Evolutionary conservation across 2,113 vertebrate species (phyloP).

Genomic region (Zosterops borbonicus): DNA sequence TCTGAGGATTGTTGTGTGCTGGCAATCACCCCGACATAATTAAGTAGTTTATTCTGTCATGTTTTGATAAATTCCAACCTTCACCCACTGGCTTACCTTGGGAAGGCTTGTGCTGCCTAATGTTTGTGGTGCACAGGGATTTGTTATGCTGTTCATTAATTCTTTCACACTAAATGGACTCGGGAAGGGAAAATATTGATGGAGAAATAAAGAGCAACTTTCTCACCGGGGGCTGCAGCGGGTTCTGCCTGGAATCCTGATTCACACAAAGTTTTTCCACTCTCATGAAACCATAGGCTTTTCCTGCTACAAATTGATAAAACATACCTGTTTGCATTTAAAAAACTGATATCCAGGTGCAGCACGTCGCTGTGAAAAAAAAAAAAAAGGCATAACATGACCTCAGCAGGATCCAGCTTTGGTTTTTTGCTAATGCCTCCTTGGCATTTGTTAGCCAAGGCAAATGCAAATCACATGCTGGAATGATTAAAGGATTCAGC

Average conservation of each 20-base stretch:
- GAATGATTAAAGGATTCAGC: conserved; percentile 7
- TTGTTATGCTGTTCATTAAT: conserved; percentile 54
- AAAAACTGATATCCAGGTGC: conserved; percentile 14
- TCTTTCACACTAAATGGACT: conserved; percentile 21
- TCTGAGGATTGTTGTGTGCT: neutral
- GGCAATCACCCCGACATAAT: conserved; percentile 43
- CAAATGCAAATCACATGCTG: conserved; percentile 54
- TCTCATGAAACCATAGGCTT: neutral
- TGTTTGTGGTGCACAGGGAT: conserved; percentile 20
- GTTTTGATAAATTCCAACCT: conserved; percentile 63
- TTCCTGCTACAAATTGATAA: conserved; percentile 26
- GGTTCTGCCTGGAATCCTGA: neutral
- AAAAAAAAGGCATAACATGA: neutral
- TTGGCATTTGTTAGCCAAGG: conserved; percentile 44
- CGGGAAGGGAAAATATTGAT: conserved; percentile 36
- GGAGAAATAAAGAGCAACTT: conserved; percentile 24
- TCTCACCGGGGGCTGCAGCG: neutral
- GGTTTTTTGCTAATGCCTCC: neutral
- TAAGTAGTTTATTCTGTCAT: conserved; percentile 41
- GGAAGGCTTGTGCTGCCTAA: neutral
- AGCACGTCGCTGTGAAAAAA: neutral
- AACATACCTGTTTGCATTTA: conserved; percentile 10
- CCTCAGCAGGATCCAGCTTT: conserved; percentile 4
- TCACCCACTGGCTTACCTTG: neutral
- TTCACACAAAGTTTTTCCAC: neutral